Percentiles rank a stretch among this genome's conserved stretches.
Conservation (phyloP, 2,888 invertebrate species). For the Heliconius sara region DNA sequence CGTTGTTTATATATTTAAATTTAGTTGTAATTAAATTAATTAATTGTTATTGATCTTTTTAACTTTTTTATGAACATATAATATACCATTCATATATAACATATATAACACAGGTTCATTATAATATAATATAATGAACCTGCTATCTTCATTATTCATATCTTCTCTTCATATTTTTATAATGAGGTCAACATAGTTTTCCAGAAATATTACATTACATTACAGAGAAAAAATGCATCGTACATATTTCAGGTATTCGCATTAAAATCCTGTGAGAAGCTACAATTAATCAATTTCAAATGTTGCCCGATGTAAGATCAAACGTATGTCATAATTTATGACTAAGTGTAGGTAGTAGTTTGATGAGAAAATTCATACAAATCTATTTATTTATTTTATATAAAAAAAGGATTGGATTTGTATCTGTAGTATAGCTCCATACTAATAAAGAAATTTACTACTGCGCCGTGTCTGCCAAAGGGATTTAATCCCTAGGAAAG, state of each 20-base stretch:
- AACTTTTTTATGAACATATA: too few relatives aligned
- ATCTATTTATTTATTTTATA: background rate
- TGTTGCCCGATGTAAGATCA: conserved; percentile 12
- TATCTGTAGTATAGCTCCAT: too few relatives aligned
- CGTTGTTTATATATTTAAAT: background rate
- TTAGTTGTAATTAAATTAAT: too few relatives aligned
- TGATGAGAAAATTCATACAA: background rate
- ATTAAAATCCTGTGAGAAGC: background rate
- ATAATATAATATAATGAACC: too few relatives aligned
- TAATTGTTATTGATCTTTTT: too few relatives aligned
- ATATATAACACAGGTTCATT: too few relatives aligned
- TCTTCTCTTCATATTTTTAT: too few relatives aligned
- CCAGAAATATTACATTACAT: background rate
- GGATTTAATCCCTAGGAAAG: background rate
- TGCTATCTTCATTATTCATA: too few relatives aligned
- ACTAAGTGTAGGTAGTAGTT: background rate
- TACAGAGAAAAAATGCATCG: conserved; percentile 5
- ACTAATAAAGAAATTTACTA: background rate
- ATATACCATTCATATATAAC: too few relatives aligned
- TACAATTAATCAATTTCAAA: background rate
- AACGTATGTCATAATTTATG: conserved; percentile 4
- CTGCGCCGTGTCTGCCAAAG: background rate
- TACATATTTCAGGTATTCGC: conserved; percentile 15
- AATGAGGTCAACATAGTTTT: background rate
- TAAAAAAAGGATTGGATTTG: too few relatives aligned